These are phyloP conservation scores for Archaeoteleia sp. DNA, from an alignment of 2,888 invertebrate genomes.

Conservation along the genomic window DNA sequence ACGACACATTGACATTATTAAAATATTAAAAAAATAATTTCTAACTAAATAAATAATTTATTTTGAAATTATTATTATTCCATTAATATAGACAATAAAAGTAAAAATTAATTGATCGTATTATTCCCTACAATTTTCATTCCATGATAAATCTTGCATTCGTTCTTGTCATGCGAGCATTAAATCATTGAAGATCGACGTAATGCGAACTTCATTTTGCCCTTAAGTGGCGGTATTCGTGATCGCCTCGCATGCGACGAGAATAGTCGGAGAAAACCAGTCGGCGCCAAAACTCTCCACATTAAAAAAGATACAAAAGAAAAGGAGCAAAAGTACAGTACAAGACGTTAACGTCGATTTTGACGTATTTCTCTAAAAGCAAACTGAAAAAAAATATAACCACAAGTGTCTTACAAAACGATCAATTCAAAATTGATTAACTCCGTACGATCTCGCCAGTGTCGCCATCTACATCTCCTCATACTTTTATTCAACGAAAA, in stretches of 20 bases:
- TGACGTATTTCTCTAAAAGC: too few species aligned
- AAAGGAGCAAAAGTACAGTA: too few species aligned
- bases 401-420: too few species aligned
- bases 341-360: too few species aligned
- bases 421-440: slow-evolving; percentile 9
- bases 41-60: too few species aligned
- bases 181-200: slow-evolving; percentile 27
- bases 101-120: slow-evolving; percentile 37
- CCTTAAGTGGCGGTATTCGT: too few species aligned
- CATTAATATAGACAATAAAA: slow-evolving; percentile 43
- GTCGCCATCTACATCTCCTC: too few species aligned
- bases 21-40: too few species aligned
- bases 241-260: slow-evolving; percentile 52
- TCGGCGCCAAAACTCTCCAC: slow-evolving; percentile 39
- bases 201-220: slow-evolving; percentile 33
- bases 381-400: too few species aligned
- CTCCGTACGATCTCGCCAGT: slow-evolving; percentile 11
- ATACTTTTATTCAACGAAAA: slow-evolving; percentile 32
- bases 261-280: slow-evolving; percentile 41
- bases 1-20: too few species aligned
- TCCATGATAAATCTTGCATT: slow-evolving; percentile 20
- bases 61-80: too few species aligned
- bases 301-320: too few species aligned
- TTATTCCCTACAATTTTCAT: slow-evolving; percentile 20
- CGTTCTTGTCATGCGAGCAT: slow-evolving; percentile 23